Percentiles rank a stretch among this genome's conserved stretches.
phyloP scores from a whole-genome alignment of 2,888 invertebrate species.

The Laspeyria flexula region DNA sequence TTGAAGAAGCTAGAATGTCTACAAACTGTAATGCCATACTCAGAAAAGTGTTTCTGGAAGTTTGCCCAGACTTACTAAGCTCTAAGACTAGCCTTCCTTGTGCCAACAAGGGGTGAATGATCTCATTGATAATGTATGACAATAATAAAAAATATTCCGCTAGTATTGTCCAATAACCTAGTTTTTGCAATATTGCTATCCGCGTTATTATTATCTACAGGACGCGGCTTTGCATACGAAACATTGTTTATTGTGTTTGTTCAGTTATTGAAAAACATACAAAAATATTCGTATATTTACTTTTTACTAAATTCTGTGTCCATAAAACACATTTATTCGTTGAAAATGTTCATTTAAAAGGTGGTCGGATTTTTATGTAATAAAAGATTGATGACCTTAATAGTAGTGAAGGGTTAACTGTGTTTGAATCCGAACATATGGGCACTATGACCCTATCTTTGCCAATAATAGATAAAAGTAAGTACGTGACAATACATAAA shows the following conservation, averaged over 20 bases:
- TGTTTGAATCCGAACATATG: too few relatives aligned
- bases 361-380: too few relatives aligned
- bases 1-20: not conserved
- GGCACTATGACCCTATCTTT: too few relatives aligned
- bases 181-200: not conserved
- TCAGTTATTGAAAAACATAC: not conserved
- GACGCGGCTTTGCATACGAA: slow-evolving; percentile 1
- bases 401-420: too few relatives aligned
- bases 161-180: not conserved
- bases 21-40: not conserved
- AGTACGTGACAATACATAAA: too few relatives aligned
- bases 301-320: not conserved
- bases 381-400: too few relatives aligned
- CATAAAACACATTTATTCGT: not conserved
- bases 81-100: not conserved
- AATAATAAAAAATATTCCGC: not conserved
- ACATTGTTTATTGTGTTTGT: not conserved
- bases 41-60: slow-evolving; percentile 6
- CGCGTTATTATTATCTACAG: not conserved
- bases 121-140: slow-evolving; percentile 1
- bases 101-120: slow-evolving; percentile 4
- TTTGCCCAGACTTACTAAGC: slow-evolving; percentile 1
- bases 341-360: too few relatives aligned
- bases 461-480: too few relatives aligned
- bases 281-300: not conserved